Base-by-base conservation (phyloP, 2,797 vertebrate genomes). In the Propithecus perrieri region DNA sequence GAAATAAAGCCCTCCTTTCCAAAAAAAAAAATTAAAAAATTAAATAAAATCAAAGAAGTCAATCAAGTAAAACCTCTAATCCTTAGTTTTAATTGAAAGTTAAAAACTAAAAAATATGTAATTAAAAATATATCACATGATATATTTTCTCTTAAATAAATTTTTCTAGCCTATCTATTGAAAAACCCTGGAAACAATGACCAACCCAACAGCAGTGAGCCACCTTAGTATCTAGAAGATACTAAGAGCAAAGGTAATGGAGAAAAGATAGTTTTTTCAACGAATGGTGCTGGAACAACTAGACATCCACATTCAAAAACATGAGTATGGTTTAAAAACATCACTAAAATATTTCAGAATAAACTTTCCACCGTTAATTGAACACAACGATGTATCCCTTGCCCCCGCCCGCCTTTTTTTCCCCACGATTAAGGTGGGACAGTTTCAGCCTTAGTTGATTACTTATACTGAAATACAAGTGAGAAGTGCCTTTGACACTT, bases 41-140 rank as follows among this genome's bases (percentile, higher is more conserved):
- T 7, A 55, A 55, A 76, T 71, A 69, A 89, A 94, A 53, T 89
- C 38, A 85, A 79, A 95, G 48, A 90, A 88, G 4, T 41, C 30
- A 71, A 88, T n/a, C 30, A 71, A 79, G 57, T 80, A 61, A 92
- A 61, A 85, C 35, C 6, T 86, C 11, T 91, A 89, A 89, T 35
- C n/a, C 26, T 55, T 85, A 76, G n/a, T 78, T 90, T 90, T 61
- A 61, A 18, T 24, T 85, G 53, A 94, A 94, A 93, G 30, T 63
- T 80, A 88, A 72, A 43, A 72, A 41, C 5, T 38, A 11, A 35
- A 35, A 50, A 57, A 38, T 48, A 55, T 43, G 50, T 69, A 22
- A 78, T 69, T 79, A 61, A 79, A 79, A 59, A 85, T 69, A 17
- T 48, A 86, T 76, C 50, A 38, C 24, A 55, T 65, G 48, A 46